Base-by-base conservation (phyloP, 1,140 invertebrate species). In the Euglossa dilemma region DNA sequence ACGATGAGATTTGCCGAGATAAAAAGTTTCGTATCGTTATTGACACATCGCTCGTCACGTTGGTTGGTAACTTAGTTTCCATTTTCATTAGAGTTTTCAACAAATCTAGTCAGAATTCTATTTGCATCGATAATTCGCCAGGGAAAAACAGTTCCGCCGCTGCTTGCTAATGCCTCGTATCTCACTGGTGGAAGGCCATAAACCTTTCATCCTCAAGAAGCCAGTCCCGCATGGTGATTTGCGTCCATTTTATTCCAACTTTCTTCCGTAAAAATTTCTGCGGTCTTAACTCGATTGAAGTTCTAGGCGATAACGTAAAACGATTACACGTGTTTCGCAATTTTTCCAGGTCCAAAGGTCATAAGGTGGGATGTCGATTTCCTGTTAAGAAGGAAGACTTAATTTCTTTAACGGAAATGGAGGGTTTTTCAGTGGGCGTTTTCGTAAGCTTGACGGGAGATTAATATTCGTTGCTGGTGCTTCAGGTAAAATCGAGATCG, bases 91-190 rank as follows among this genome's bases (percentile, higher is more conserved):
- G 14, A 70, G 25, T 61, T 61, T 79, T 69, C 23, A 9, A 9
- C 11, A 25, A 61, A 61, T 47, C 50, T 9, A 4, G 20, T 18
- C 5, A 23, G 11, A 4, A 25, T 43, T 50, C 50, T 5, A 66
- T 77, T 66, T 67, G 75, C 63, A 25, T 66, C 36, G 75, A 77
- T 66, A 77, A 77, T 57, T n/a, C 36, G 36, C 6, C 18, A 36
- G 52, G 52, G n/a, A 20, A 71, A 71, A 36, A 71, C 47, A 45
- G 14, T 52, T 50, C n/a, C 9, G 47, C 52, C 14, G 52, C 20
- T 11, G 9, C 12, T 2, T 50, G 3, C 0, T n/a, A 50, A 45
- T 25, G 45, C 43, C 43, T 23, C 3, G 20, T 20, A 18, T 2
- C 50, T 54, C 16, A 7, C 11, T n/a, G 50, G 9, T 50, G 70